phyloP scores from a whole-genome alignment of 2,797 vertebrate genomes.

The Anableps anableps region DNA sequence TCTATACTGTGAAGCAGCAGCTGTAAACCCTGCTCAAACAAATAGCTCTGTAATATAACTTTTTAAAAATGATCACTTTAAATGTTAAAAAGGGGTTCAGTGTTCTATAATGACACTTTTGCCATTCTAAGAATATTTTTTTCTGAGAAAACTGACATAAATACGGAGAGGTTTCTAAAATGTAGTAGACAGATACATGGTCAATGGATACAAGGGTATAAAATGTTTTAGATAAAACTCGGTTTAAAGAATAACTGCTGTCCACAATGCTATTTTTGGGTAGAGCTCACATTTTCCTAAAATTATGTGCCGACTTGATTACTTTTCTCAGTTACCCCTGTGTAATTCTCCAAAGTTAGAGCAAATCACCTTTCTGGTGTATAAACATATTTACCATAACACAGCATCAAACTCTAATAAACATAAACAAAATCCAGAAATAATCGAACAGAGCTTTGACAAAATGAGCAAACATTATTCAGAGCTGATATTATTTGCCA shows the following conservation, averaged over 20 bases:
- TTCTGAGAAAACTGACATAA: conserved; percentile 34
- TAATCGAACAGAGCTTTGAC: conserved; percentile 47
- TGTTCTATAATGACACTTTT: not conserved
- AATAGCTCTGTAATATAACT: conserved; percentile 53
- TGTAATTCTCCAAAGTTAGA: not conserved
- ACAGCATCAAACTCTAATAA: conserved; percentile 38
- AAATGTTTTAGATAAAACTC: conserved; percentile 24
- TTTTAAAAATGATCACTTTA: conserved; percentile 38
- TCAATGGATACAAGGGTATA: conserved; percentile 6
- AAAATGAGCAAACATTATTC: conserved; percentile 55
- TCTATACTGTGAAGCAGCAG: not conserved
- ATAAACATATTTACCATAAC: conserved; percentile 16
- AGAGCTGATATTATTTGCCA: conserved; percentile 57
- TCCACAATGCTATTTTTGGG: not conserved
- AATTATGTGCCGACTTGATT: conserved; percentile 24
- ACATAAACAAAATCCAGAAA: conserved; percentile 60
- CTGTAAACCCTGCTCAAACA: not conserved
- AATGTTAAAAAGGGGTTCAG: conserved; percentile 50
- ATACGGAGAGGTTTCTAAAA: conserved; percentile 11
- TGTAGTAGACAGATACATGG: conserved; percentile 20
- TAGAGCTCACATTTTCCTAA: conserved; percentile 5
- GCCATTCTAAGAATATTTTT: not conserved
- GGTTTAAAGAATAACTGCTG: not conserved
- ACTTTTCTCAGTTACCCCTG: not conserved
- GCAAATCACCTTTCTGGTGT: conserved; percentile 27